Conservation (phyloP, 1,140 invertebrate genomes). For the Pristionchus pacificus region DNA sequence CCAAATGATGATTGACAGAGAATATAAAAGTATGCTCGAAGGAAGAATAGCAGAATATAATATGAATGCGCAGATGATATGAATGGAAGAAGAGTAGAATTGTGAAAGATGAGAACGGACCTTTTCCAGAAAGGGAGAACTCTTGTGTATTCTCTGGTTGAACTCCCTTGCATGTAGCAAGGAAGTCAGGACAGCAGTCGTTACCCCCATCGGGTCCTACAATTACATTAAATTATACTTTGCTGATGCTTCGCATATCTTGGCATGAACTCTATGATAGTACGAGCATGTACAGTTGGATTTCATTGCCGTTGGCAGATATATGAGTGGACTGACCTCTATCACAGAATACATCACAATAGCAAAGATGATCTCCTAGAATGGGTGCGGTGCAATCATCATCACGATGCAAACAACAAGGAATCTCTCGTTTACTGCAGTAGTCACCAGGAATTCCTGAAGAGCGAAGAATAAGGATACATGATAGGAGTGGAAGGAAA, state of each 20-base stretch:
- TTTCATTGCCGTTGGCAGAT: neutral
- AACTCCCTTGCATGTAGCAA: constrained; percentile 33
- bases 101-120: neutral
- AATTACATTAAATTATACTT: too few species aligned
- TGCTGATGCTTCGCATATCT: too few species aligned
- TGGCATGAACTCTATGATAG: too few species aligned
- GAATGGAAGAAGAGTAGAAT: neutral
- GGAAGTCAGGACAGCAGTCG: constrained; percentile 49
- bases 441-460: constrained; percentile 40
- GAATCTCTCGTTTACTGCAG: constrained; percentile 32
- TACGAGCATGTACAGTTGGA: too few species aligned
- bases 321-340: constrained; percentile 6
- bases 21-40: too few species aligned
- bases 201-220: constrained; percentile 34
- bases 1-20: too few species aligned
- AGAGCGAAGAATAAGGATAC: constrained; percentile 15
- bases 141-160: constrained; percentile 8
- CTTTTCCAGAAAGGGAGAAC: neutral
- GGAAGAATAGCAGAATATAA: too few species aligned
- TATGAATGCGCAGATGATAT: too few species aligned
- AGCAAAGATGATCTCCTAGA: constrained; percentile 44
- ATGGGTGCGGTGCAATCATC: constrained; percentile 49
- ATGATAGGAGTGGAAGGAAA: too few species aligned
- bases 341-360: constrained; percentile 49
- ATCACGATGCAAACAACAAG: constrained; percentile 39